A percentile compares a stretch with the other conserved stretches of the same genome.
Evolutionary conservation across 2,797 vertebrate genomes (phyloP).

Genomic region (Loris lydekkerianus): DNA sequence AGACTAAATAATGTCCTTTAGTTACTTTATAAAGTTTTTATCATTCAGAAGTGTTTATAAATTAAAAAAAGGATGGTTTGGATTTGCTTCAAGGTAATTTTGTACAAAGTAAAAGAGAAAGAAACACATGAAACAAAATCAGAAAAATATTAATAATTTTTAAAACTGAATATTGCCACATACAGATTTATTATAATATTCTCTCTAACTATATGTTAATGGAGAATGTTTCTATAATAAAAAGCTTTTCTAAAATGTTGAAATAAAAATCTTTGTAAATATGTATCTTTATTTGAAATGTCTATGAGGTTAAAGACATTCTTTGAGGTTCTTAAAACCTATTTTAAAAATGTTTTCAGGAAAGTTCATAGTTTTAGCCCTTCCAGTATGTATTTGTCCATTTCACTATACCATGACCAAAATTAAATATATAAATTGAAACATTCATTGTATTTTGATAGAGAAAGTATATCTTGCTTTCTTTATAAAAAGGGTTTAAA

Average conservation of each 20-base stretch:
- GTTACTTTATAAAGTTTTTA: conserved; percentile 16
- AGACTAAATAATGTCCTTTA: background rate
- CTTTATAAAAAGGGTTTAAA: conserved; percentile 4
- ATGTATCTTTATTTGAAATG: background rate
- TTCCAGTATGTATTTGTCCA: background rate
- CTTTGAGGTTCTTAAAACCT: conserved; percentile 39
- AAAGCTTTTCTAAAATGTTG: conserved; percentile 18
- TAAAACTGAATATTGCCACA: background rate
- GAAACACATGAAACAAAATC: background rate
- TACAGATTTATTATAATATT: background rate
- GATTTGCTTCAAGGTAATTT: conserved; percentile 31
- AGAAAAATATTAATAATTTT: conserved; percentile 9
- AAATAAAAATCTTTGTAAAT: background rate
- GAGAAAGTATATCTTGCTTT: background rate
- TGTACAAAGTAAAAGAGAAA: background rate
- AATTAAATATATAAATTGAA: conserved; percentile 12
- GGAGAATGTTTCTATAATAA: background rate
- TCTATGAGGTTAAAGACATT: background rate
- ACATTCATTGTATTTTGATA: conserved; percentile 35
- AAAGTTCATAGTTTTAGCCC: conserved; percentile 1
- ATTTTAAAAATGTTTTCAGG: background rate
- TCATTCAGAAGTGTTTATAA: background rate
- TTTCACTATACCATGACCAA: conserved; percentile 4
- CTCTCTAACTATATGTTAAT: conserved; percentile 9
- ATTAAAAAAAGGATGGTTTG: conserved; percentile 7